Evolutionary conservation across 2,113 vertebrate species (phyloP).

Genomic region (Electrona antarctica): DNA sequence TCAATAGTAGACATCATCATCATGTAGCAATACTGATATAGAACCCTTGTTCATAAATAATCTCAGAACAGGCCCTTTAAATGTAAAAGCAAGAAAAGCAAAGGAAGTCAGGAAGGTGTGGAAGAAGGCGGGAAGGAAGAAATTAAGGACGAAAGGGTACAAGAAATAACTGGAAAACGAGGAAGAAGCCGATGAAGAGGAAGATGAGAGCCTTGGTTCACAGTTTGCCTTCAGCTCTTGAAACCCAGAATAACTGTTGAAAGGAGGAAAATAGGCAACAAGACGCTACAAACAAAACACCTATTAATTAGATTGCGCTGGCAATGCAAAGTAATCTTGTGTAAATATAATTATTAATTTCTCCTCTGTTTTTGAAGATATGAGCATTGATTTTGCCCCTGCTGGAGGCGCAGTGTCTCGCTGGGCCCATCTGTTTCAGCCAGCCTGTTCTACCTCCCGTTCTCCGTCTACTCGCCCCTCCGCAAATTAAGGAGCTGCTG

Average conservation of each 20-base stretch:
- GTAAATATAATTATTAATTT: conserved; percentile 83
- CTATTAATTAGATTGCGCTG: conserved; percentile 80
- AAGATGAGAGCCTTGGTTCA: conserved; percentile 49
- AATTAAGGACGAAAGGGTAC: neutral
- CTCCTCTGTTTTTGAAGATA: conserved; percentile 80
- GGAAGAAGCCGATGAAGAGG: conserved; percentile 1
- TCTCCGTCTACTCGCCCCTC: conserved; percentile 65
- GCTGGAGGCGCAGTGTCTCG: conserved; percentile 79
- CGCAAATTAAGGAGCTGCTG: conserved; percentile 65
- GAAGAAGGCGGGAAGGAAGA: neutral
- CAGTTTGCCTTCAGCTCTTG: conserved; percentile 53
- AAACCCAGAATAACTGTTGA: conserved; percentile 62
- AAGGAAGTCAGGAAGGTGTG: neutral
- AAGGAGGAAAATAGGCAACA: conserved; percentile 52
- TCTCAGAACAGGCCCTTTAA: neutral
- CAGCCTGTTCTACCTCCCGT: conserved; percentile 64
- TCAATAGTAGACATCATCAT: too few relatives aligned
- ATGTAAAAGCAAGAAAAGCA: conserved; percentile 18
- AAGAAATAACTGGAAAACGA: neutral
- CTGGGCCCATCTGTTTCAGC: conserved; percentile 82
- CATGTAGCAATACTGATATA: too few relatives aligned
- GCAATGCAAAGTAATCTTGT: conserved; percentile 77
- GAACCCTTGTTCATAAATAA: too few relatives aligned
- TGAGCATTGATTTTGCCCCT: conserved; percentile 84
- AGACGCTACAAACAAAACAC: conserved; percentile 75